phyloP scores from a whole-genome alignment of 2,797 vertebrate genomes.

The Toxotes lorentzi region DNA sequence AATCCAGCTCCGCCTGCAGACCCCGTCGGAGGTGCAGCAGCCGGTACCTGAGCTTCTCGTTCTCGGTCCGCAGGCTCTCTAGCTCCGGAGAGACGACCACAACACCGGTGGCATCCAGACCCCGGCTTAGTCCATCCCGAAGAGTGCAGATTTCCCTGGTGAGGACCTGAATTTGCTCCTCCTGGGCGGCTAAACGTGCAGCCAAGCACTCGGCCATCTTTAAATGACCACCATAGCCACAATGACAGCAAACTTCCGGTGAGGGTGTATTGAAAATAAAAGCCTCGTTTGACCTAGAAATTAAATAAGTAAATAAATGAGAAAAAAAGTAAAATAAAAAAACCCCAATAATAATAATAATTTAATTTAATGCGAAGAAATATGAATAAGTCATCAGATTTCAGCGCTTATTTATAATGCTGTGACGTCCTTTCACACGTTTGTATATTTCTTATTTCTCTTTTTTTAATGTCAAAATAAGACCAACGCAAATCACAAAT shows the following conservation, averaged over 20 bases:
- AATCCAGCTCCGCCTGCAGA: slow-evolving; percentile 82
- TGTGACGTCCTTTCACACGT: rapidly evolving
- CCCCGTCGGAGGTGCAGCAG: slow-evolving; percentile 88
- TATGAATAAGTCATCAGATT: background rate
- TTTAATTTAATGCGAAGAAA: background rate
- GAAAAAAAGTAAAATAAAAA: background rate
- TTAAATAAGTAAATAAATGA: background rate
- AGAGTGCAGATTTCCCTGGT: slow-evolving; percentile 86
- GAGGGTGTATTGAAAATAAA: slow-evolving; percentile 37
- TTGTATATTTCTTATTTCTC: background rate
- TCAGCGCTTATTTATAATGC: background rate
- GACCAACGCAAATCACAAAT: background rate
- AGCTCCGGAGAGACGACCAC: slow-evolving; percentile 79
- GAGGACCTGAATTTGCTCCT: slow-evolving; percentile 88
- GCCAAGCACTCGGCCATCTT: slow-evolving; percentile 83
- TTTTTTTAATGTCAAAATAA: background rate
- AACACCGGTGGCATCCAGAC: background rate
- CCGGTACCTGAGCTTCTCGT: slow-evolving; percentile 91
- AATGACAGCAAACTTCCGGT: slow-evolving; percentile 61
- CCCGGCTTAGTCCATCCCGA: slow-evolving; percentile 75
- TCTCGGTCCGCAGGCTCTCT: slow-evolving; percentile 88
- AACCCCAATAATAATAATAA: background rate
- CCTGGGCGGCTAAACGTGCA: slow-evolving; percentile 86
- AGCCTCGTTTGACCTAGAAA: background rate
- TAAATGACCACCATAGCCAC: slow-evolving; percentile 66